Evolutionary conservation across 1,140 invertebrate genomes (phyloP), one percentile per base, ranked within the genome.

Genomic region (Apis dorsata): DNA sequence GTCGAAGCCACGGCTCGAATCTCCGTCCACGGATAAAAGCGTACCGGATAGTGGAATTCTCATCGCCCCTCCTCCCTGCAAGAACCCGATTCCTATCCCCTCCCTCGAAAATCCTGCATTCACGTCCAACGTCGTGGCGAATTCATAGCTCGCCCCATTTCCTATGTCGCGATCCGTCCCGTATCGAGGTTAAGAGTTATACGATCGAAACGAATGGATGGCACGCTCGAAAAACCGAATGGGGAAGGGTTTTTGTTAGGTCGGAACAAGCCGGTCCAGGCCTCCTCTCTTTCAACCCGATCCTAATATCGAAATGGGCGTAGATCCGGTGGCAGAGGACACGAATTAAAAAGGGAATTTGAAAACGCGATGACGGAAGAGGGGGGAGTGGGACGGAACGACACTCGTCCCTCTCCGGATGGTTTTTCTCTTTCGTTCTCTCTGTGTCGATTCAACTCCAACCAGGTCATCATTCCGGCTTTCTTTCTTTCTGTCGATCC

Each of bases 1-100:
- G 85, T 79, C 85, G 78, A 88, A 66, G 62, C 4, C 88, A 89
- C 86, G 70, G 79, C 60, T 66, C 80, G 88, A 91, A 91, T 92
- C 91, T 89, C 75, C 77, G 84, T 89, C 85, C 81, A 7, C 44
- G 82, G 87, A 89, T 89, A 88, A 88, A 76, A n/a, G 51, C 66
- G 66, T 62, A 69, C 79, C 68, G 19, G 65, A 81, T 84, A 44
- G 51, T 0, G 51, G 15, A 19, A 44, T 44, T 7, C 34, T 44
- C 34, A 3, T 4, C 34, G 0, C 24, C 24, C 24, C 24, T 34
- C 34, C 4, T 44, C 34, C 34, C 34, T 44, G 5, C 5, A 44
- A 44, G 4, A 44, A 44, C 34, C 34, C 34, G 34, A 44, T 44
- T 44, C 34, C 34, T 44, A 44, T 44, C 5, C 5, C 34, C 34